Percentiles rank a stretch among this genome's conserved stretches.
Evolutionary conservation across 2,113 vertebrate species (phyloP).

Genomic region (Eudyptes chrysolophus): DNA sequence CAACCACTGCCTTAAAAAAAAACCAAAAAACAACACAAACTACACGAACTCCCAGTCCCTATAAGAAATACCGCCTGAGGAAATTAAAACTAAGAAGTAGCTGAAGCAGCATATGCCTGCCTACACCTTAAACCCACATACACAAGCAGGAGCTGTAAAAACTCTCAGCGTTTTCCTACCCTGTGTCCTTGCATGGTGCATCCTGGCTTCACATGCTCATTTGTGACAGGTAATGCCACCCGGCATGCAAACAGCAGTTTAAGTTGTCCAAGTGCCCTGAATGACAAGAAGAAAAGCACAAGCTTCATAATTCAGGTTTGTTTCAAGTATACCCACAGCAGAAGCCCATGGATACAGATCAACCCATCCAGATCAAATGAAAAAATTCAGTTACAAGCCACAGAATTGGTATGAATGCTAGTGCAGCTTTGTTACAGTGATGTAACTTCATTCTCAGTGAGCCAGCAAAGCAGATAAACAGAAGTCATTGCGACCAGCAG

Average conservation of each 20-base stretch:
- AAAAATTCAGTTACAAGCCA: not conserved
- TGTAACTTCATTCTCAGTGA: not conserved
- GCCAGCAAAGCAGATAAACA: not conserved
- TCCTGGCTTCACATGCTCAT: not conserved
- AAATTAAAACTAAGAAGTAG: conserved; percentile 1
- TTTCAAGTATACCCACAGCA: not conserved
- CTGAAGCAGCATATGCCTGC: conserved; percentile 44
- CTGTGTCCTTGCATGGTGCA: not conserved
- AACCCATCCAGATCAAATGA: not conserved
- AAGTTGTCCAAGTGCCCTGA: not conserved
- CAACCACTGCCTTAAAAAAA: not conserved
- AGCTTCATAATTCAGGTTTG: not conserved
- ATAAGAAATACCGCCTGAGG: not conserved
- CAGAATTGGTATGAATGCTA: rapidly evolving
- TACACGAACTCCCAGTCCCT: conserved; percentile 5
- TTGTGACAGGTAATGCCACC: not conserved
- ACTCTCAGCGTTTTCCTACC: not conserved
- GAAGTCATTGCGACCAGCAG: not conserved
- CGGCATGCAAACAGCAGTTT: not conserved
- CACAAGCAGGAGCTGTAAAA: not conserved
- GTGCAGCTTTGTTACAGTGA: not conserved
- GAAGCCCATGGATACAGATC: not conserved
- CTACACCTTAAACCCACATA: not conserved
- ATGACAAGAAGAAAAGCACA: not conserved
- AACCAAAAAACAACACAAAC: not conserved